Conservation (phyloP, 2,797 vertebrate species). For the Danio aesculapii region DNA sequence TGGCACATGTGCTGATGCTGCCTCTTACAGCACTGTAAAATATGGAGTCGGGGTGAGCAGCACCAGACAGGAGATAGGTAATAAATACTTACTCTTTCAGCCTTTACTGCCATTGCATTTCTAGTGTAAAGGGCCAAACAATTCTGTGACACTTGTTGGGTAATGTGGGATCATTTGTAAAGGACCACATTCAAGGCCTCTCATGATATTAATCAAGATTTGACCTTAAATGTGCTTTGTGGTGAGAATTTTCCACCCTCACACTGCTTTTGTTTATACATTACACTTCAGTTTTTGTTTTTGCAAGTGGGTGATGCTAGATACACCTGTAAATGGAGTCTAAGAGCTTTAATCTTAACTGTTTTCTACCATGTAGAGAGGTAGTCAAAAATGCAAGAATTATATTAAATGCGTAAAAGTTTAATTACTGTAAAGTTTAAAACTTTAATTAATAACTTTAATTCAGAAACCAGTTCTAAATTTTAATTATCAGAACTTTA, state of each 20-base stretch:
- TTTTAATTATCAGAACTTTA: too few species aligned
- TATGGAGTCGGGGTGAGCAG: constrained; percentile 93
- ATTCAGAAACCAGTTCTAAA: too few species aligned
- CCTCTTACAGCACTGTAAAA: constrained; percentile 78
- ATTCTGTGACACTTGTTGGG: neutral
- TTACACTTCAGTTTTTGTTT: too few species aligned
- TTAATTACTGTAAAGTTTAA: too few species aligned
- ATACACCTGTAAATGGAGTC: too few species aligned
- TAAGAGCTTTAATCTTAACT: too few species aligned
- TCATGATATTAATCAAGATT: neutral
- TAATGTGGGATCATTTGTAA: neutral
- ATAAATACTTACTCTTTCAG: constrained; percentile 60
- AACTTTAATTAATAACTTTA: too few species aligned
- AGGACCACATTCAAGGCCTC: neutral
- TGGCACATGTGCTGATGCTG: constrained; percentile 86
- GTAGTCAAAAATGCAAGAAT: too few species aligned
- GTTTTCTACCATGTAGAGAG: too few species aligned
- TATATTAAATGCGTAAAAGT: too few species aligned
- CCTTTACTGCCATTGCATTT: neutral
- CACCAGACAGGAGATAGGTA: constrained; percentile 93
- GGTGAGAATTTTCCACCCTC: neutral
- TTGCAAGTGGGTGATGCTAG: too few species aligned
- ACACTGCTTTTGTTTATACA: neutral
- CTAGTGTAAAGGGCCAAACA: neutral
- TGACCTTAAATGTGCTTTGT: neutral